A percentile compares a stretch with the other conserved stretches of the same genome.
phyloP scores from a whole-genome alignment of 1,140 invertebrate species.

The Monomorium pharaonis region DNA sequence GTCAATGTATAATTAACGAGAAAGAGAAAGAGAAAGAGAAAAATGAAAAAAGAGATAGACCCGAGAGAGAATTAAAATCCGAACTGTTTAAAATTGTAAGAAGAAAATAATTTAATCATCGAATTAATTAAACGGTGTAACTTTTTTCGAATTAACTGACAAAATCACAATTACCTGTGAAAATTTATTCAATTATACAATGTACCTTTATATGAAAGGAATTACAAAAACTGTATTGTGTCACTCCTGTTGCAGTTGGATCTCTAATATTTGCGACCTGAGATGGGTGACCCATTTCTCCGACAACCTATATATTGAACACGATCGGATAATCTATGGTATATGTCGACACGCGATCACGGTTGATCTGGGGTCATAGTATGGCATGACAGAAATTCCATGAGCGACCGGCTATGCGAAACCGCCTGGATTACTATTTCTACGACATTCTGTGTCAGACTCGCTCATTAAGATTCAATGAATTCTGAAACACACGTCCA shows the following conservation, averaged over 20 bases:
- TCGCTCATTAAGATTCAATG: slow-evolving; percentile 74
- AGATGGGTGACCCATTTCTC: slow-evolving; percentile 9
- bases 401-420: slow-evolving; percentile 62
- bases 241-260: background rate
- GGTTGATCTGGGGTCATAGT: slow-evolving; percentile 62
- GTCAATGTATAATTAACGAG: background rate
- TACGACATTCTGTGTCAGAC: slow-evolving; percentile 65
- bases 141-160: background rate
- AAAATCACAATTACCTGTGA: background rate
- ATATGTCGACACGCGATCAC: slow-evolving; percentile 57
- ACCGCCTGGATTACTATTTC: slow-evolving; percentile 63
- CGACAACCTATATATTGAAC: slow-evolving; percentile 24
- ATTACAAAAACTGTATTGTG: background rate
- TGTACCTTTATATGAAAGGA: background rate
- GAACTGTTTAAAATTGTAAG: background rate
- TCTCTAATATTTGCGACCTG: slow-evolving; percentile 11
- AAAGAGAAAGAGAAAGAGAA: background rate
- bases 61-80: background rate
- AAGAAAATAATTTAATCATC: background rate
- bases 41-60: background rate
- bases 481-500: slow-evolving; percentile 48
- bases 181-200: background rate
- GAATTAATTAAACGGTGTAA: background rate
- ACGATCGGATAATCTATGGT: slow-evolving; percentile 62
- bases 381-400: slow-evolving; percentile 64